Evolutionary conservation across 2,797 vertebrate genomes (phyloP).

Genomic region (Mormyrops boulengeri): DNA sequence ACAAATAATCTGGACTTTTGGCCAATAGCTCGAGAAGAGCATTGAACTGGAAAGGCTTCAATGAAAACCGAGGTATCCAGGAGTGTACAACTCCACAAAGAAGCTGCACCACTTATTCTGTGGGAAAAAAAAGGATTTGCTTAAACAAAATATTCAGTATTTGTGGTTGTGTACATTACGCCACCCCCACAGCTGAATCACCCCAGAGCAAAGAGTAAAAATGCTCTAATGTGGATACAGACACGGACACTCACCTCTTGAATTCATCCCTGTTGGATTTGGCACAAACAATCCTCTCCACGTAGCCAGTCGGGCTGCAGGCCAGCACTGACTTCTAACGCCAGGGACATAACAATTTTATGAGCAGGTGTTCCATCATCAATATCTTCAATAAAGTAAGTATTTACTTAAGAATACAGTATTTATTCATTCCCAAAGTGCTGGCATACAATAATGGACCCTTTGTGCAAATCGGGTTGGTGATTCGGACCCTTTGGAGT

Average conservation of each 20-base stretch:
- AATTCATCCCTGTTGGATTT: slow-evolving; percentile 66
- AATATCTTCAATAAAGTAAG: background rate
- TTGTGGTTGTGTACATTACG: background rate
- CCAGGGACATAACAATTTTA: background rate
- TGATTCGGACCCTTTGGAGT: background rate
- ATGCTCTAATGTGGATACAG: background rate
- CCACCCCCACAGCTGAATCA: background rate
- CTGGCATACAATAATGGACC: background rate
- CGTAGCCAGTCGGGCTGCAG: slow-evolving; percentile 71
- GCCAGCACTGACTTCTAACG: slow-evolving; percentile 63
- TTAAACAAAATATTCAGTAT: background rate
- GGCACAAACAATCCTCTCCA: slow-evolving; percentile 76
- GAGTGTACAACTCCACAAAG: background rate
- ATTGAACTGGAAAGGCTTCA: background rate
- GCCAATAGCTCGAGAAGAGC: background rate
- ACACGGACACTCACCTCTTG: slow-evolving; percentile 66
- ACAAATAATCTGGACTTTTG: background rate
- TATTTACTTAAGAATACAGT: background rate
- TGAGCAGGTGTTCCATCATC: background rate
- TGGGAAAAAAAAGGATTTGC: background rate
- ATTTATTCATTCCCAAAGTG: background rate
- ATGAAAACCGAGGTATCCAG: background rate
- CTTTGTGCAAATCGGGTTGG: background rate
- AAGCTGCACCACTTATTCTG: background rate
- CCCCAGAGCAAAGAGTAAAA: background rate